Base-by-base conservation (phyloP, 1,140 invertebrate genomes). In the Phortica variegata region DNA sequence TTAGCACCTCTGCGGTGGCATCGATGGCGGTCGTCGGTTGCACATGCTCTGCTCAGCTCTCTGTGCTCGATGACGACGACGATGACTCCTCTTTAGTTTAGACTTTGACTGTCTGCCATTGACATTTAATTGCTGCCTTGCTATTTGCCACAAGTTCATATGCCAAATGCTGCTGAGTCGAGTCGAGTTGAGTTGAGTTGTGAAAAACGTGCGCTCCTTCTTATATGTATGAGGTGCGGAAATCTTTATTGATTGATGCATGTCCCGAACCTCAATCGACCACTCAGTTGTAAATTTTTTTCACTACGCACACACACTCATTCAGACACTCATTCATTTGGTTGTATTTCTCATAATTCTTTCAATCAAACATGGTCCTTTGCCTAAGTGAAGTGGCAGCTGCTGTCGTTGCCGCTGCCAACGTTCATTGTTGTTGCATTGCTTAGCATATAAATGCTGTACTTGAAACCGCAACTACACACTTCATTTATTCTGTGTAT, bases 191-290 rank as follows among this genome's bases (percentile, higher is more conserved):
- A 15, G 10, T 17, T 16, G 6, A 38, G 6, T 38, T 38, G 12
- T 38, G 6, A 38, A 13, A n/a, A 33, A 9, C 47, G 23, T 17
- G 32, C 20, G 15, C 3, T 29, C 16, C 9, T 40, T 21, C 26
- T 12, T 29, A 7, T 29, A 21, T 12, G 34, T 69, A 68, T 68
- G 68, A 68, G 63, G 63, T 68, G 63, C 60, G 63, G 63, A 68
- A 68, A 68, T 68, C 63, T 68, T 68, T 68, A 68, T 68, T 69
- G 63, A 68, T 68, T 60, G 60, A 63, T 68, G 57, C 65, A 55
- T 63, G 5, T 26, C 23, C 5, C 23, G n/a, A n/a, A n/a, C n/a
- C n/a, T n/a, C n/a, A n/a, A n/a, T n/a, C n/a, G n/a, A n/a, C n/a
- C n/a, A n/a, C n/a, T n/a, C n/a, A n/a, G n/a, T n/a, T n/a, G n/a